Percentiles rank a stretch among this genome's conserved stretches.
phyloP scores from a whole-genome alignment of 2,797 vertebrate species.

The Platalea minor region DNA sequence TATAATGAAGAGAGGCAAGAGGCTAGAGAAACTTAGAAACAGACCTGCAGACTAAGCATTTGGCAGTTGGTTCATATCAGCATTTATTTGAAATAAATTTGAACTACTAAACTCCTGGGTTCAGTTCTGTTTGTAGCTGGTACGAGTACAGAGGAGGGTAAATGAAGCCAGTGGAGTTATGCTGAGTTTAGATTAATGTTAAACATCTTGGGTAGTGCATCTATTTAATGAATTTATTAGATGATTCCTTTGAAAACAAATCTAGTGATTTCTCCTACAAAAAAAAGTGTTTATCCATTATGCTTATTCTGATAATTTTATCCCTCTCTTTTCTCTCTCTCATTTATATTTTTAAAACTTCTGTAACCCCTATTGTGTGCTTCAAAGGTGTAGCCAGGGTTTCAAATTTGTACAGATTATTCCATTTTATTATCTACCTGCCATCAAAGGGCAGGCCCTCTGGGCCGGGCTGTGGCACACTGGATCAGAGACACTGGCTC shows the following conservation, averaged over 20 bases:
- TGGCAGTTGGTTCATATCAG: neutral
- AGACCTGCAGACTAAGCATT: neutral
- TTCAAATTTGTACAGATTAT: neutral
- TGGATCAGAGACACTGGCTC: neutral
- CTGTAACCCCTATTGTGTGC: neutral
- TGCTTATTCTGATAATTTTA: neutral
- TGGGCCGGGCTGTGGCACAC: neutral
- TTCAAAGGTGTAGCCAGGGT: neutral
- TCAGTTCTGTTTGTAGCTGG: neutral
- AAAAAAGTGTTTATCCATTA: neutral
- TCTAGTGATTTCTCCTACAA: neutral
- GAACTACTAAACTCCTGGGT: neutral
- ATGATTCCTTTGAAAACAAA: neutral
- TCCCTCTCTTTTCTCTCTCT: neutral
- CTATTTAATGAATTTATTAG: neutral
- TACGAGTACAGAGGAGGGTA: neutral
- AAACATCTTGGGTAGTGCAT: neutral
- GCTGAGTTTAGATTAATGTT: neutral
- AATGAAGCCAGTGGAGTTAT: neutral
- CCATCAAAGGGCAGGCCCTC: neutral
- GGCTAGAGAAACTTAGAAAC: neutral
- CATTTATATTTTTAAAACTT: neutral
- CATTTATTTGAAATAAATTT: neutral
- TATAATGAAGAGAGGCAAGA: neutral
- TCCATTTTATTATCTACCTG: neutral